Conservation (phyloP, 1,140 invertebrate genomes). For the Kradibia gibbosae region DNA sequence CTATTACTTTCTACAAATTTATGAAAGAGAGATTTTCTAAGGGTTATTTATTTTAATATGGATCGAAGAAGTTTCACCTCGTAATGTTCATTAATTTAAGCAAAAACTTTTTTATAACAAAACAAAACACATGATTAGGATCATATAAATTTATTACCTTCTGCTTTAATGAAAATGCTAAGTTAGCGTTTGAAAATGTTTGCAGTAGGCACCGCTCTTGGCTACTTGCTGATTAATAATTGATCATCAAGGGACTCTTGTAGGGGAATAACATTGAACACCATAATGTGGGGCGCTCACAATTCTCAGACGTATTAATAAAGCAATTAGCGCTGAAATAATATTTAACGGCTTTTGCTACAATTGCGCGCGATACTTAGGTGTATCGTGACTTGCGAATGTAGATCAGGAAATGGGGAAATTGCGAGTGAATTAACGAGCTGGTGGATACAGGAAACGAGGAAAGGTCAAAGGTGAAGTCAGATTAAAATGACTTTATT, state of each 20-base stretch:
- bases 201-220: not conserved
- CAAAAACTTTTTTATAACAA: too few species aligned
- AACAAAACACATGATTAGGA: too few species aligned
- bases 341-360: conserved; percentile 56
- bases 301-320: conserved; percentile 65
- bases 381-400: not conserved
- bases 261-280: not conserved
- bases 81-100: too few species aligned
- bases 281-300: conserved; percentile 58
- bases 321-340: conserved; percentile 63
- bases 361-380: not conserved
- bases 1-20: too few species aligned
- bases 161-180: not conserved
- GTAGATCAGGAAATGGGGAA: not conserved
- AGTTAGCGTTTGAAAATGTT: not conserved
- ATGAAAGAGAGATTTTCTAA: too few species aligned
- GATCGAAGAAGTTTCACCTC: too few species aligned
- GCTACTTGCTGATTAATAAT: conserved; percentile 2
- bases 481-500: not conserved
- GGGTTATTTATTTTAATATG: too few species aligned
- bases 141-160: not conserved
- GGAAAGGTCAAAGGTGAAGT: not conserved
- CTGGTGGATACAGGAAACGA: not conserved
- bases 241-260: not conserved
- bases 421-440: not conserved